Conservation (phyloP, 2,113 vertebrate genomes). For the Cyrtonyx montezumae region DNA sequence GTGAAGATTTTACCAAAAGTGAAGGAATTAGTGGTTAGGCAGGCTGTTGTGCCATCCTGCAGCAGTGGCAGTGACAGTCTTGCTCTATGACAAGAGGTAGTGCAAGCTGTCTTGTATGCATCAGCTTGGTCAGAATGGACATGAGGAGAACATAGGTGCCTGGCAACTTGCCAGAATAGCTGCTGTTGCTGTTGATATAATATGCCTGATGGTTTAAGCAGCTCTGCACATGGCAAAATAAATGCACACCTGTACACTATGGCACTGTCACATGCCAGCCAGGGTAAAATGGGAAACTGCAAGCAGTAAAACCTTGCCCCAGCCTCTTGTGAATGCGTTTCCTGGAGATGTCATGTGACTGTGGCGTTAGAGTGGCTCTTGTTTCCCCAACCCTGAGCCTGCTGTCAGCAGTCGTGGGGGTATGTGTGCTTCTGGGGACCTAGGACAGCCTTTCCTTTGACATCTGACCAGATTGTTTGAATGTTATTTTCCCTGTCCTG, state of each 20-base stretch:
- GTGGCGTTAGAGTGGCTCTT: background rate
- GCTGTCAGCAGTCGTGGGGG: background rate
- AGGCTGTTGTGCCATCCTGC: background rate
- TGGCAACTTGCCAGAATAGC: background rate
- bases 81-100: background rate
- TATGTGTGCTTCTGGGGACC: background rate
- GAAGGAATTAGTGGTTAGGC: background rate
- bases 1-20: background rate
- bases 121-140: background rate
- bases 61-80: background rate
- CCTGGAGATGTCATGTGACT: background rate
- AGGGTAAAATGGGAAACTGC: background rate
- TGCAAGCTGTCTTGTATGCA: background rate
- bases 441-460: background rate
- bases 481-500: background rate
- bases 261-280: background rate
- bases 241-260: background rate
- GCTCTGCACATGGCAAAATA: background rate
- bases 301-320: background rate
- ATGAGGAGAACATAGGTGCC: fast-evolving
- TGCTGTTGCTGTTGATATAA: background rate
- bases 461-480: background rate
- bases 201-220: background rate
- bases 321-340: background rate
- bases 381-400: background rate